Base-by-base conservation (phyloP, 1,140 invertebrate species). In the Hycleus phaleratus region DNA sequence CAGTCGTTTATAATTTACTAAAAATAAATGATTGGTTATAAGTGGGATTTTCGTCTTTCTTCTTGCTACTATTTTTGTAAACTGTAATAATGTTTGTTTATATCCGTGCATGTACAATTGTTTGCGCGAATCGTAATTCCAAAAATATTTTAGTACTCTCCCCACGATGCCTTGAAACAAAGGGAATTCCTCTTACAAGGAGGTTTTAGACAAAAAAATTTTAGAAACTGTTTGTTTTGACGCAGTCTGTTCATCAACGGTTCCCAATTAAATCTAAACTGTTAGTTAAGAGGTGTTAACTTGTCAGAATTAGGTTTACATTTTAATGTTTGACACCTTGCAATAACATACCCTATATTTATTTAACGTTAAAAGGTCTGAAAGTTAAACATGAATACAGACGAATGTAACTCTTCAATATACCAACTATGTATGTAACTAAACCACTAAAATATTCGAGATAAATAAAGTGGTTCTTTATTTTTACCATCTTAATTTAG, bases 191-290 rank as follows among this genome's bases (percentile, higher is more conserved):
- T 46, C 26, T 44, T 58, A 26, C n/a, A 57, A 11, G 46, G 44
- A 56, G 46, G 46, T 45, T n/a, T 32, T 50, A 32, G 4, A 53
- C 48, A 62, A 62, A 61, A 62, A 62, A 57, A 1, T 18, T 18
- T 18, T 58, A 46, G 44, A 53, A 46, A 52, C 42, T 62, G 57
- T 58, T 62, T 62, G 53, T 58, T 58, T 62, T 58, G 60, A 62
- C 60, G 56, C 32, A 50, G 58, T 39, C 50, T 38, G 55, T 58
- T 38, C 58, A 47, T 62, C 51, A 58, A 32, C n/a, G 38, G 50
- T 43, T 32, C 26, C 51, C 51, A 53, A 53, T 45, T 53, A 53
- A 32, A 53, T 38, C 43, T 53, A 42, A 18, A 12, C 48, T 50
- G 18, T 26, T 9, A 50, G 49, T 61, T 57, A 58, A 61, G 51